A percentile compares a stretch with the other conserved stretches of the same genome.
Evolutionary conservation across 2,797 vertebrate species (phyloP).

Genomic region (Mustela erminea): DNA sequence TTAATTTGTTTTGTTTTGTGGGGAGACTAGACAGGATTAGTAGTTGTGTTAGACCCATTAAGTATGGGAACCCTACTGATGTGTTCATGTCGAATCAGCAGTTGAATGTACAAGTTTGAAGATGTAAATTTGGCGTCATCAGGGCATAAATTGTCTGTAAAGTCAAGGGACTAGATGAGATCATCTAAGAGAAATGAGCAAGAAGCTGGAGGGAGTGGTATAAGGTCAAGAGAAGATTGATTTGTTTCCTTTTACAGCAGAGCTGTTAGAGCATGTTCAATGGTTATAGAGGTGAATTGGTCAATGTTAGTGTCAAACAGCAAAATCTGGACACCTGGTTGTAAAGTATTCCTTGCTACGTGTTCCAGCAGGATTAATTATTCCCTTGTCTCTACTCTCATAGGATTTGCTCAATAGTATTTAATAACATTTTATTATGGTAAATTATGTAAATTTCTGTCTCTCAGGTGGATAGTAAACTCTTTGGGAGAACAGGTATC

Average conservation of each 20-base stretch:
- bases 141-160: not conserved
- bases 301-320: not conserved
- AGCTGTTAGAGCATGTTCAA: not conserved
- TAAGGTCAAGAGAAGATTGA: not conserved
- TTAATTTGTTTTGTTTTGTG: not conserved
- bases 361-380: not conserved
- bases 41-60: not conserved
- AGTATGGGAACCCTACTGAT: not conserved
- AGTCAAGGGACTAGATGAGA: not conserved
- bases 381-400: not conserved
- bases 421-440: conserved; percentile 30
- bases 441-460: conserved; percentile 58
- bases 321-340: not conserved
- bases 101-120: not conserved
- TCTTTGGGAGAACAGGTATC: not conserved
- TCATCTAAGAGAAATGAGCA: not conserved
- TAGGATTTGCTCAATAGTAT: conserved; percentile 30
- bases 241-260: not conserved
- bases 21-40: not conserved
- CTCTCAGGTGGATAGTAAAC: conserved; percentile 8
- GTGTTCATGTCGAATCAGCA: not conserved
- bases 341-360: not conserved
- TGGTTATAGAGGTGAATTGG: not conserved
- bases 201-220: not conserved
- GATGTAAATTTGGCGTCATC: not conserved